Percentiles rank a stretch among this genome's conserved stretches.
These are phyloP conservation scores for Dromius quadrimaculatus DNA, from an alignment of 2,888 invertebrate genomes.

Conservation along the genomic window DNA sequence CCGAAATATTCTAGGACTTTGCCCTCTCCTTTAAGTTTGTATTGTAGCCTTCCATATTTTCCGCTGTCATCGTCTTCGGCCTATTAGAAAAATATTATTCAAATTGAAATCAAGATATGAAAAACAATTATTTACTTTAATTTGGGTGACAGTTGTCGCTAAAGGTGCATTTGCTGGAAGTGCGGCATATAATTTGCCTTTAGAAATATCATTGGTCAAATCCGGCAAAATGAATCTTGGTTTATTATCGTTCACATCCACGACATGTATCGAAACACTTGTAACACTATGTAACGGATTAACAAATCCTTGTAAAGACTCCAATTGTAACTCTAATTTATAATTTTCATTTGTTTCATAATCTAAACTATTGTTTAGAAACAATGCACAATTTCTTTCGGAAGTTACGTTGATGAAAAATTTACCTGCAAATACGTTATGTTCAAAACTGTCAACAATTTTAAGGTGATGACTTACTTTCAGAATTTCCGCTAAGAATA, in stretches of 20 bases:
- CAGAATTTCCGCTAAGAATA: constrained; percentile 82
- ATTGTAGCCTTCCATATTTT: constrained; percentile 83
- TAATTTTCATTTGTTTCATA: constrained; percentile 83
- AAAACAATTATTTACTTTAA: constrained; percentile 73
- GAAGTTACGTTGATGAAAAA: constrained; percentile 82
- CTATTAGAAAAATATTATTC: constrained; percentile 61
- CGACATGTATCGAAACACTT: constrained; percentile 82
- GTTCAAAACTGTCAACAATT: constrained; percentile 64
- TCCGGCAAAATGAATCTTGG: constrained; percentile 85
- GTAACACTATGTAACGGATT: constrained; percentile 82
- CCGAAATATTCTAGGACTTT: constrained; percentile 74
- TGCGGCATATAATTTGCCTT: constrained; percentile 83
- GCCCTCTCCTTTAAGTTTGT: constrained; percentile 67
- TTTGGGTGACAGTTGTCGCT: constrained; percentile 82
- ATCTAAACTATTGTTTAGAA: constrained; percentile 80
- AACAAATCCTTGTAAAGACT: constrained; percentile 84
- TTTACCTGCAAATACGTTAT: too few relatives aligned
- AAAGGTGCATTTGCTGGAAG: constrained; percentile 80
- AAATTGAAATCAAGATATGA: neutral
- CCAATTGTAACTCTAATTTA: constrained; percentile 80
- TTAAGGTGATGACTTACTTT: constrained; percentile 66
- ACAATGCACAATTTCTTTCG: constrained; percentile 86
- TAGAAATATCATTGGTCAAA: constrained; percentile 69
- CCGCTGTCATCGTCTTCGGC: constrained; percentile 91
- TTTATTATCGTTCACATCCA: constrained; percentile 90